Evolutionary conservation across 1,140 invertebrate species (phyloP), one percentile per base, ranked within the genome.

Genomic region (Diabrotica undecimpunctata): DNA sequence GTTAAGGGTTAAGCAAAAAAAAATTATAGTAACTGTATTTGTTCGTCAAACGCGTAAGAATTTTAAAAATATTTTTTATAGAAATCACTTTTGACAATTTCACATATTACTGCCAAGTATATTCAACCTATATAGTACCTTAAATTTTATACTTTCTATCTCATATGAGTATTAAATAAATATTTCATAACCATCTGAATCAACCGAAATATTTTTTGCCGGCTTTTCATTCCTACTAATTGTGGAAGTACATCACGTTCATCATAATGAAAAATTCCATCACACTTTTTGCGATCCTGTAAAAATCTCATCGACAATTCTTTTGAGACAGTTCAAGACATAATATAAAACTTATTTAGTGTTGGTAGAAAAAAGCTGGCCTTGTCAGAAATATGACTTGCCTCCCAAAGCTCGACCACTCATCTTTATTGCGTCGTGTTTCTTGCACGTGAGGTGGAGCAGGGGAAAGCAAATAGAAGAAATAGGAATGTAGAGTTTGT

Each of bases 391-490:
- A 36, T 57, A 68, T 68, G 61, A 66, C 60, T 63, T 51, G 53
- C 13, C 60, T 62, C 58, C 66, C 64, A 54, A 56, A 64, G 63
- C 62, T 71, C 68, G 61, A 61, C 70, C 70, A 72, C 70, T 72
- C 70, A 72, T 72, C 68, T 72, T 72, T 72, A 72, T 72, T 72
- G 70, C 70, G 67, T 70, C 70, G 66, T 72, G 70, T 72, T 72
- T 72, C 70, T 72, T 64, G 70, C 67, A 72, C 70, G 70, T 72
- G 70, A 69, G 65, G 38, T 12, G 62, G 67, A 54, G 60, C 66
- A 65, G 57, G 66, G 61, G 62, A 62, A 50, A 46, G n/a, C 41
- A n/a, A 46, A 46, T 46, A 46, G n/a, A 46, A 46, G 8, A 46
- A 46, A n/a, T 46, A 46, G 8, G n/a, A 46, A n/a, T 46, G 41